Conservation (phyloP, 1,140 invertebrate species). For the Papilio xuthus region DNA sequence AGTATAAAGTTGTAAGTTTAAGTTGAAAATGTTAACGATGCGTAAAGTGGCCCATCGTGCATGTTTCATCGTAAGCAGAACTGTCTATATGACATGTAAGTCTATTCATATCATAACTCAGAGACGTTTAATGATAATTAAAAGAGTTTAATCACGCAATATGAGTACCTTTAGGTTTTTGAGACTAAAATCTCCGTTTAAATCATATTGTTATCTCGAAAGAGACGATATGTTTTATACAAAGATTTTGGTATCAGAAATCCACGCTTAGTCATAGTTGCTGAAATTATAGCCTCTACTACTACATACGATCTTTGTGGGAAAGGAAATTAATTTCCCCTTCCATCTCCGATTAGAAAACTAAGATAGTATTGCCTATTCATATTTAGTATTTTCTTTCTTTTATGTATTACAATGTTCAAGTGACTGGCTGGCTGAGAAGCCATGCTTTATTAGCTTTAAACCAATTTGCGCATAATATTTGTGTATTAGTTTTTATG, state of each 20-base stretch:
- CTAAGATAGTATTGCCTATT: background rate
- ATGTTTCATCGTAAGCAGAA: slow-evolving; percentile 67
- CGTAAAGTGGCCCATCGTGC: slow-evolving; percentile 63
- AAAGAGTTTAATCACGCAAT: too few species aligned
- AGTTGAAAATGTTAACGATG: slow-evolving; percentile 55
- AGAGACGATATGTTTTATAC: too few species aligned
- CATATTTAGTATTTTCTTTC: background rate
- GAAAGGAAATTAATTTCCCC: slow-evolving; percentile 2
- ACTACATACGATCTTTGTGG: background rate
- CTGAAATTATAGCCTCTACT: too few species aligned
- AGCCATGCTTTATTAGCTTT: background rate
- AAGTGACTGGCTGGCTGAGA: background rate
- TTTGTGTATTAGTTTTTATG: background rate
- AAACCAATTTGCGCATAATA: background rate
- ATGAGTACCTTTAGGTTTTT: too few species aligned
- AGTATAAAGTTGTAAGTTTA: slow-evolving; percentile 34
- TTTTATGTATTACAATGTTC: background rate
- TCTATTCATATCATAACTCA: slow-evolving; percentile 25
- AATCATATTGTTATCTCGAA: too few species aligned
- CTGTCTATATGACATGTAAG: slow-evolving; percentile 74
- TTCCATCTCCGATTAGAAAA: background rate
- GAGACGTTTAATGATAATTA: too few species aligned
- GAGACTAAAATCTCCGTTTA: too few species aligned
- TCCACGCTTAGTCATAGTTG: too few species aligned
- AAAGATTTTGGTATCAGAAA: too few species aligned